phyloP scores from a whole-genome alignment of 2,113 vertebrate species.

The Willisornis vidua region DNA sequence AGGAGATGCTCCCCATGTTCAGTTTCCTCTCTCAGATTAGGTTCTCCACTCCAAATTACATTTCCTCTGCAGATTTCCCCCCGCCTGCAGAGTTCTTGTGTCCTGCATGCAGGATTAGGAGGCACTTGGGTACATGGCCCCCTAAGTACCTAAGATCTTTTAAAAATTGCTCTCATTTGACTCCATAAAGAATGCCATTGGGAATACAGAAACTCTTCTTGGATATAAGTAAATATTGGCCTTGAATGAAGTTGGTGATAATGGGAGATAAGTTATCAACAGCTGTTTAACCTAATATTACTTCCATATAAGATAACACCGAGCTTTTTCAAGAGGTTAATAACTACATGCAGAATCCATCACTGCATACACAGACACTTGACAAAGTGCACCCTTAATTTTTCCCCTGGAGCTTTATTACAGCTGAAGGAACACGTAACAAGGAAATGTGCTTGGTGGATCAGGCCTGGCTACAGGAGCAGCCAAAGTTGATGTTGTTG shows the following conservation, averaged over 20 bases:
- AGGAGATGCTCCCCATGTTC: not conserved
- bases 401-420: not conserved
- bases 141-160: not conserved
- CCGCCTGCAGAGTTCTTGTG: not conserved
- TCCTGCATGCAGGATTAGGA: not conserved
- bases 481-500: not conserved
- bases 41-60: not conserved
- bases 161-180: conserved; percentile 2
- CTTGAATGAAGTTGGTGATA: not conserved
- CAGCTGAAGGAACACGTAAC: not conserved
- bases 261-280: conserved; percentile 52
- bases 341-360: conserved; percentile 19
- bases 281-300: conserved; percentile 54
- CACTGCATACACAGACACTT: not conserved
- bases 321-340: conserved; percentile 10
- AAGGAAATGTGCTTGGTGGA: not conserved
- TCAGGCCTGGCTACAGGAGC: not conserved
- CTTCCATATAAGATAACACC: not conserved
- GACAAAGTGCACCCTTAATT: not conserved
- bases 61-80: not conserved
- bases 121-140: not conserved
- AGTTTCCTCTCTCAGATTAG: not conserved
- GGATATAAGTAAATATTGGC: conserved; percentile 14
- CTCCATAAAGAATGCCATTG: not conserved
- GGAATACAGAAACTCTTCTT: not conserved